Evolutionary conservation across 2,888 invertebrate species (phyloP).

Genomic region (Oligia fasciuncula): DNA sequence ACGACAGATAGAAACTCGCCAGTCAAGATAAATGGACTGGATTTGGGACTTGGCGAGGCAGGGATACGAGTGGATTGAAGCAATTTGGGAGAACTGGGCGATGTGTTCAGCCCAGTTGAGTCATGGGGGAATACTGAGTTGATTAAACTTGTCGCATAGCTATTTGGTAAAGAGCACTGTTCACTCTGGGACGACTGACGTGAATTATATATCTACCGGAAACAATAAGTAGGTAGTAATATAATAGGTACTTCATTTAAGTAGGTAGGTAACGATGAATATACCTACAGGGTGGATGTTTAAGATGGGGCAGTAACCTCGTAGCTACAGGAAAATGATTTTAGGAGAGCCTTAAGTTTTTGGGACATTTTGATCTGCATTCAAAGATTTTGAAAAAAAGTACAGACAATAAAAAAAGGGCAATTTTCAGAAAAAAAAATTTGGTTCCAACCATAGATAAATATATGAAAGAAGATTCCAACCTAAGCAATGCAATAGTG

Average conservation of each 20-base stretch:
- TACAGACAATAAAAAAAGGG: neutral
- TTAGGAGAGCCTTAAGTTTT: neutral
- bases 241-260: neutral
- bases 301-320: neutral
- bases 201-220: neutral
- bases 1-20: slow-evolving; percentile 11
- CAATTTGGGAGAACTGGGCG: slow-evolving; percentile 23
- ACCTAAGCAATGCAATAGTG: neutral
- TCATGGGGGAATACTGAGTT: slow-evolving; percentile 15
- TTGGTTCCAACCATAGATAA: too few species aligned
- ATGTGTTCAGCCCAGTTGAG: slow-evolving; percentile 2
- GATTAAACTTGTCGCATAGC: slow-evolving; percentile 33
- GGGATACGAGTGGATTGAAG: neutral
- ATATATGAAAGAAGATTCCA: too few species aligned
- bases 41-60: neutral
- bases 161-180: slow-evolving; percentile 7
- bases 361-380: neutral
- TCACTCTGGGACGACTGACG: neutral
- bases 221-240: neutral
- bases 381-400: neutral
- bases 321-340: neutral
- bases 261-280: neutral
- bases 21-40: slow-evolving; percentile 5
- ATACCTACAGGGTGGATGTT: neutral
- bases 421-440: neutral